phyloP scores from a whole-genome alignment of 2,113 vertebrate species.

The Gymnobelideus leadbeateri region DNA sequence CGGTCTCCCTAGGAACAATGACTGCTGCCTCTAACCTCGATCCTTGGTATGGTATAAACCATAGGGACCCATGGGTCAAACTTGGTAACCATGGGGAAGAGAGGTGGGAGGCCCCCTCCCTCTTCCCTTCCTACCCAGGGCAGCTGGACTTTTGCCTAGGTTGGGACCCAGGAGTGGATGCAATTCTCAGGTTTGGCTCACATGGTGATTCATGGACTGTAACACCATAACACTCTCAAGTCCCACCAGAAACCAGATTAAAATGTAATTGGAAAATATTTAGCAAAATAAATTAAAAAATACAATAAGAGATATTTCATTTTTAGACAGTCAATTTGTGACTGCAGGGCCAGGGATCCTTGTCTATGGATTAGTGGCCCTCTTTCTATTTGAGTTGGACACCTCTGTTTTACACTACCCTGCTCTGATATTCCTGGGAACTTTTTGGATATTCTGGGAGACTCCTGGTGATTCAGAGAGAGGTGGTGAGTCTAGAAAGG shows the following conservation, averaged over 20 bases:
- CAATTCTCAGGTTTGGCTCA: slow-evolving; percentile 58
- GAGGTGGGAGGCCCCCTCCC: neutral
- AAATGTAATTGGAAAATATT: neutral
- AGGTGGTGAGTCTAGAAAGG: slow-evolving; percentile 35
- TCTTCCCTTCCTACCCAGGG: slow-evolving; percentile 20
- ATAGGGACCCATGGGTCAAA: slow-evolving; percentile 26
- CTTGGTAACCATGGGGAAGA: neutral
- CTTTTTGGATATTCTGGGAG: slow-evolving; percentile 21
- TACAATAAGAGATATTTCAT: neutral
- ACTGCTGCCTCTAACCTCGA: neutral
- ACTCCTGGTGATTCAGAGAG: slow-evolving; percentile 36
- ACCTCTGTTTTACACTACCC: neutral
- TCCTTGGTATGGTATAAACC: neutral
- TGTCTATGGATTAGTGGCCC: neutral
- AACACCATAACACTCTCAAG: neutral
- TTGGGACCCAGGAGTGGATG: neutral
- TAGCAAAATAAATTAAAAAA: neutral
- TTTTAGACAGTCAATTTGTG: neutral
- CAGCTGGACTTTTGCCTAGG: slow-evolving; percentile 9
- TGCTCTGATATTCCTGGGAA: neutral
- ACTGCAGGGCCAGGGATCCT: neutral
- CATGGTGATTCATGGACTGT: slow-evolving; percentile 36
- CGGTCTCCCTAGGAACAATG: neutral
- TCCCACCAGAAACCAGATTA: neutral
- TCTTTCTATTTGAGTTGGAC: neutral